Evolutionary conservation across 1,140 invertebrate species (phyloP).

Genomic region (Pseudobourletiella spinata): DNA sequence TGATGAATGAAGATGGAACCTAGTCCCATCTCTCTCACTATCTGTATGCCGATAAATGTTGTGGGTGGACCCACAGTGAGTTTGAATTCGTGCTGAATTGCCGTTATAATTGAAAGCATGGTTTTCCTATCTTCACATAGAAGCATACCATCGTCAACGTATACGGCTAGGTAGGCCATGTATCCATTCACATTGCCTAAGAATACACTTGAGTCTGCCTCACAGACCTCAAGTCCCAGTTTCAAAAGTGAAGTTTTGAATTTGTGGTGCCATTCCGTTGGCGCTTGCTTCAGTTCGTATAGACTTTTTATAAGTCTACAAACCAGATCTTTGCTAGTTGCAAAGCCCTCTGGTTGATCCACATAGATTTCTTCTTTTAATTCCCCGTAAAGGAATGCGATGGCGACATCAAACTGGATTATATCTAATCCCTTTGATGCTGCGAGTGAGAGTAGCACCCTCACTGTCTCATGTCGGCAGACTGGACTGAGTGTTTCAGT

Average conservation of each 20-base stretch:
- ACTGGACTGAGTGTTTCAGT: slow-evolving; percentile 39
- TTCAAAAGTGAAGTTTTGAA: slow-evolving; percentile 26
- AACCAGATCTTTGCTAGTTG: slow-evolving; percentile 20
- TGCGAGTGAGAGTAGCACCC: slow-evolving; percentile 40
- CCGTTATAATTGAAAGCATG: slow-evolving; percentile 26
- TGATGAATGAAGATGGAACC: slow-evolving; percentile 22
- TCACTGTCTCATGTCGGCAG: slow-evolving; percentile 37
- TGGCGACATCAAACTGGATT: slow-evolving; percentile 39
- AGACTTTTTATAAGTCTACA: slow-evolving; percentile 35
- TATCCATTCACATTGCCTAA: not conserved
- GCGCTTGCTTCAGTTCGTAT: slow-evolving; percentile 40
- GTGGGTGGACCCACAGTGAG: slow-evolving; percentile 20
- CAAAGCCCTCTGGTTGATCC: slow-evolving; percentile 39
- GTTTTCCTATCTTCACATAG: slow-evolving; percentile 25
- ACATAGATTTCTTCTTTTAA: slow-evolving; percentile 43
- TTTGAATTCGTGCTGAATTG: slow-evolving; percentile 36
- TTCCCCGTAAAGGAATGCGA: too few species aligned
- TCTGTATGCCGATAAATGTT: slow-evolving; percentile 38
- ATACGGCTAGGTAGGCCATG: slow-evolving; percentile 39
- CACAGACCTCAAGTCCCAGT: slow-evolving; percentile 26
- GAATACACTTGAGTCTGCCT: slow-evolving; percentile 35
- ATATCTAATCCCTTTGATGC: slow-evolving; percentile 38
- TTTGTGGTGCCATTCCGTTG: slow-evolving; percentile 39
- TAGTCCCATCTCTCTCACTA: slow-evolving; percentile 11
- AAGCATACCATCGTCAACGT: slow-evolving; percentile 45